phyloP scores from a whole-genome alignment of 2,888 invertebrate species.

The Athripsodes cinereus region DNA sequence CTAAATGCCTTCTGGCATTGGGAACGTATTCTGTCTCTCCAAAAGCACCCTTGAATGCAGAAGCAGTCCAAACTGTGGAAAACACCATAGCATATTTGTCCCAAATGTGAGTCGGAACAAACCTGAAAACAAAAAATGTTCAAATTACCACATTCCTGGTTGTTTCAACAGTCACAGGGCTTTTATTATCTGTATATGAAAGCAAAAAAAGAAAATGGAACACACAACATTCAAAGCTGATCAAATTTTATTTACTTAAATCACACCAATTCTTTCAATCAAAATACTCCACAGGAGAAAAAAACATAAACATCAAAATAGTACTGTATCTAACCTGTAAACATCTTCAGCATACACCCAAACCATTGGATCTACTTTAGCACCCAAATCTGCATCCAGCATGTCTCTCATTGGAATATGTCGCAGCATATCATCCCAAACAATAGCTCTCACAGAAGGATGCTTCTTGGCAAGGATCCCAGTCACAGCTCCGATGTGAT shows the following conservation, averaged over 20 bases:
- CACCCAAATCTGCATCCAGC: conserved; percentile 56
- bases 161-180: too few species aligned
- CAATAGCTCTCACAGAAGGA: conserved; percentile 55
- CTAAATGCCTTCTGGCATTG: conserved; percentile 59
- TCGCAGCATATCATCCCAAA: conserved; percentile 79
- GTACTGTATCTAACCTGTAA: conserved; percentile 43
- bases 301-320: background rate
- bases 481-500: conserved; percentile 56
- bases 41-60: conserved; percentile 71
- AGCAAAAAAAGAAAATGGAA: too few species aligned
- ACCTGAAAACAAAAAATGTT: conserved; percentile 20
- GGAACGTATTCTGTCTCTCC: conserved; percentile 64
- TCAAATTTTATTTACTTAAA: too few species aligned
- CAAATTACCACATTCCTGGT: too few species aligned
- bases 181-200: too few species aligned
- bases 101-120: conserved; percentile 46
- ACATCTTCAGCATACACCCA: conserved; percentile 75
- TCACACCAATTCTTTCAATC: too few species aligned
- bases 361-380: conserved; percentile 70
- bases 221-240: too few species aligned
- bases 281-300: too few species aligned
- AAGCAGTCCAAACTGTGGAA: conserved; percentile 64
- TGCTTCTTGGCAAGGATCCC: conserved; percentile 53
- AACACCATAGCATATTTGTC: conserved; percentile 63
- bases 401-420: conserved; percentile 55